These are phyloP conservation scores for Microcebus lehilahytsara DNA, from an alignment of 2,113 vertebrate species.

Conservation along the genomic window DNA sequence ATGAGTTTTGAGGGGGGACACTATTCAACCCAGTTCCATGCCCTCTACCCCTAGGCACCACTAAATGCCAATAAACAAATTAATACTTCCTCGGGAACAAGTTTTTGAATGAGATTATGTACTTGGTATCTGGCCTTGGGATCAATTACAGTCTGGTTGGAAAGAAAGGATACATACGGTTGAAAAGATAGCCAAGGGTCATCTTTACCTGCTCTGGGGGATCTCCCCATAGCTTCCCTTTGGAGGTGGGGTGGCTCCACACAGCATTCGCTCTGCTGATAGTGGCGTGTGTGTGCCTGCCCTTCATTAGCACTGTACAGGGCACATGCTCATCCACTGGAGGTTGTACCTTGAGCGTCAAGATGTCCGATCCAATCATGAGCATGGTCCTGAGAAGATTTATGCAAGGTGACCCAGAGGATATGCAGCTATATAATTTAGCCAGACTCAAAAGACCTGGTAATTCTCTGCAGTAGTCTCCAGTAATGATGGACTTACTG, in stretches of 20 bases:
- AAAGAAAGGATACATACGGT: background rate
- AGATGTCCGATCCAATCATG: background rate
- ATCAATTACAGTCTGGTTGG: background rate
- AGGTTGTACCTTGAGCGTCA: background rate
- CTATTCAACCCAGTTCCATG: background rate
- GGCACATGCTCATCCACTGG: background rate
- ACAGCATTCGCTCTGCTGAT: fast-evolving
- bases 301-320: background rate
- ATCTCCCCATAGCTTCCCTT: background rate
- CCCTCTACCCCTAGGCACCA: background rate
- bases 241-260: background rate
- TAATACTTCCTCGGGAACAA: background rate
- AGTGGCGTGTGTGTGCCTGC: background rate
- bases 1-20: background rate
- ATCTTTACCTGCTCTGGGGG: background rate
- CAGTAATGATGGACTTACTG: background rate
- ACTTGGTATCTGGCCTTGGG: background rate
- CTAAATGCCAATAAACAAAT: background rate
- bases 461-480: background rate
- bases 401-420: background rate
- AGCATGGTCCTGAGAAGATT: background rate
- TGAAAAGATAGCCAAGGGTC: background rate
- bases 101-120: background rate
- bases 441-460: background rate
- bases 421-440: background rate